Conservation (phyloP, 2,113 vertebrate genomes). For the Nymphicus hollandicus region DNA sequence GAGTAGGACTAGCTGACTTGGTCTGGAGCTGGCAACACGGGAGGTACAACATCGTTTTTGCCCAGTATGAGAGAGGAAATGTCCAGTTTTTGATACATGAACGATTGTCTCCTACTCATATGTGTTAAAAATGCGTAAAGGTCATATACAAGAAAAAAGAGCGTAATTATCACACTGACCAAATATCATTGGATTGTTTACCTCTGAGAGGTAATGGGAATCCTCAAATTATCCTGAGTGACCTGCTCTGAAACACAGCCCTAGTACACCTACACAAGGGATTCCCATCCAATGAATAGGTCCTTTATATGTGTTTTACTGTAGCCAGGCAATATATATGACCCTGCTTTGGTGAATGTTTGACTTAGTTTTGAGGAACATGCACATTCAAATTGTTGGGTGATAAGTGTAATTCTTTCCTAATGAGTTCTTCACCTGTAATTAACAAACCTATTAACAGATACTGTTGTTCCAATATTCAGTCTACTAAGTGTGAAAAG, state of each 20-base stretch:
- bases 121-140: neutral
- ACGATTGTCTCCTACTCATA: neutral
- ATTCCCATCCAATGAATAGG: neutral
- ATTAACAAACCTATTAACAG: slow-evolving; percentile 18
- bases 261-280: neutral
- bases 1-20: neutral
- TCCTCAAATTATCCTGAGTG: neutral
- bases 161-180: neutral
- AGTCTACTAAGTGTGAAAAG: neutral
- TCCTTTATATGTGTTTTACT: neutral
- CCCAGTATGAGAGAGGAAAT: neutral
- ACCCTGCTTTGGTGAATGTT: neutral
- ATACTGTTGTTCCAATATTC: neutral
- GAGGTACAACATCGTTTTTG: neutral
- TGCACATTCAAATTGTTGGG: neutral
- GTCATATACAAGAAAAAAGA: neutral
- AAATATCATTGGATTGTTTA: neutral
- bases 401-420: neutral
- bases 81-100: neutral
- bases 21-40: neutral
- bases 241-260: neutral
- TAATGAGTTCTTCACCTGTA: slow-evolving; percentile 21
- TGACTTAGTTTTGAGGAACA: neutral
- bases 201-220: neutral
- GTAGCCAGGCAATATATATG: neutral